Evolutionary conservation across 2,888 invertebrate genomes (phyloP), one percentile per base, ranked within the genome.

Genomic region (Periphyllus acericola): DNA sequence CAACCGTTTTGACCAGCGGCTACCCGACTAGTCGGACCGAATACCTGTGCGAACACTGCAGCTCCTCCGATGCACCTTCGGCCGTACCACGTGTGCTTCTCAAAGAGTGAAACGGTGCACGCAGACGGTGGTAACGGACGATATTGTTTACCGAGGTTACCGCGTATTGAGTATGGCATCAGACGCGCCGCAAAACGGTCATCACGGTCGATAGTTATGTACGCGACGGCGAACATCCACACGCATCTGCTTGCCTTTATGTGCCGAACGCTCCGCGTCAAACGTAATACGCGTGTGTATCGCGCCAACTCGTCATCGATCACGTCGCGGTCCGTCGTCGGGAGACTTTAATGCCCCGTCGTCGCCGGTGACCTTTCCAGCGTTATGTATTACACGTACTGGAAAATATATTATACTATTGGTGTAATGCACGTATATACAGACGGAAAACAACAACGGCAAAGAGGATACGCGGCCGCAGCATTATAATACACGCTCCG

Each of bases 1-100:
- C 34, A 72, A 72, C 82, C 34, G 82, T 72, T 83, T 83, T 83
- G 82, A 83, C 82, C 55, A 72, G 82, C 82, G 82, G 82, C 72
- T 81, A 46, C 68, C 40, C 46, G 68, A 81, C n/a, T n/a, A 80
- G 80, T 40, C 36, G 29, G 19, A 17, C 14, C 29, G 66, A 68
- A 68, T 46, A 68, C 29, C 55, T 60, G 21, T 17, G 21, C 68
- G 11, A 32, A 6, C 11, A 9, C 68, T 1, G 32, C 25, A 9
- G 25, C 29, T 5, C 3, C 34, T 21, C 17, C 9, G 34, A 19
- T 21, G 34, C 34, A 71, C 72, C 34, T 79, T n/a, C 36, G n/a
- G 21, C 8, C 14, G 19, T 29, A 25, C 29, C 29, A 66, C 40
- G 36, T 60, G 21, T 19, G 21, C 3, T 3, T 25, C 6, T 36